These are phyloP conservation scores for Sus scrofa DNA, from an alignment of 2,113 vertebrate genomes.

Conservation along the genomic window DNA sequence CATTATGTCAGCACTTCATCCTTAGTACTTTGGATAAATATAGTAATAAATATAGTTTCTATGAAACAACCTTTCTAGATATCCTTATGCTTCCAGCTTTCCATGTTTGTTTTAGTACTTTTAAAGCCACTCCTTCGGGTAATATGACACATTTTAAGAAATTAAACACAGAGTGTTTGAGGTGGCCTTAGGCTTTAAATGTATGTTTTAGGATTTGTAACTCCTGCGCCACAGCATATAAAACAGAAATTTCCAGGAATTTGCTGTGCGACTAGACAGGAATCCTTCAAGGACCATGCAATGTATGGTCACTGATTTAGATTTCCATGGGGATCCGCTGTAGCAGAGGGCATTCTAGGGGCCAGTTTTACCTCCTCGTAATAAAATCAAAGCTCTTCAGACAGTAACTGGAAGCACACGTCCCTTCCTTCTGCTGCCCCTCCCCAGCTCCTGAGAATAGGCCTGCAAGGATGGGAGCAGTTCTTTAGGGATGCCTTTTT, in stretches of 20 bases:
- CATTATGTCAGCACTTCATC: background rate
- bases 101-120: background rate
- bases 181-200: background rate
- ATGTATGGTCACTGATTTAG: background rate
- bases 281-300: background rate
- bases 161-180: background rate
- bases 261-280: background rate
- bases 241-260: background rate
- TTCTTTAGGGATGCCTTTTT: background rate
- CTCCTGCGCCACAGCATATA: background rate
- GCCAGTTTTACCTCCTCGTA: background rate
- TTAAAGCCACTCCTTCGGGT: background rate
- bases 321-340: background rate
- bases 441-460: background rate
- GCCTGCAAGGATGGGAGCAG: no score
- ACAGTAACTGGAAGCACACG: background rate
- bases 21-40: background rate
- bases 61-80: background rate
- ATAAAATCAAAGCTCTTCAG: background rate
- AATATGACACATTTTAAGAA: background rate
- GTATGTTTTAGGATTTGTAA: background rate
- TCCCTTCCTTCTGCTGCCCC: background rate
- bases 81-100: background rate
- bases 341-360: background rate
- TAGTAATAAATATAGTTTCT: background rate